phyloP scores from a whole-genome alignment of 2,888 invertebrate species.

The Eurytoma californica region DNA sequence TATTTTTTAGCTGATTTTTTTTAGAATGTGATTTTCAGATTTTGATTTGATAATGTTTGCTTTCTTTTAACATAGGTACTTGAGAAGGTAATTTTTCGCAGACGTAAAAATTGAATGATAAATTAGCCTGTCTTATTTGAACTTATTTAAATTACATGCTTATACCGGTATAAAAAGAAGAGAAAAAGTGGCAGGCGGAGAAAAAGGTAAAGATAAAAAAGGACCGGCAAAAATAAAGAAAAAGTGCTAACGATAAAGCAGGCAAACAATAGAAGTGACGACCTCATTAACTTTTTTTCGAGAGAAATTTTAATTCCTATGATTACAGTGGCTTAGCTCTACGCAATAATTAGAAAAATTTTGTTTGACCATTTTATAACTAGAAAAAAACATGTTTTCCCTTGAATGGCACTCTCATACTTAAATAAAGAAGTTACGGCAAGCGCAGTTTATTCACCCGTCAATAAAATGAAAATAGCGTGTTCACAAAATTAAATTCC shows the following conservation, averaged over 20 bases:
- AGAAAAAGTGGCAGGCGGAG: not conserved
- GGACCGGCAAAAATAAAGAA: not conserved
- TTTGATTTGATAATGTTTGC: too few relatives aligned
- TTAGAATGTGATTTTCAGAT: too few relatives aligned
- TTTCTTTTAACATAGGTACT: too few relatives aligned
- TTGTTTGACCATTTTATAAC: not conserved
- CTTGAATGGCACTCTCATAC: too few relatives aligned
- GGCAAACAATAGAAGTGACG: slow-evolving; percentile 28
- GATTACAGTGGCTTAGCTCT: slow-evolving; percentile 1
- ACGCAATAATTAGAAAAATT: slow-evolving; percentile 2
- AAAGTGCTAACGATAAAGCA: slow-evolving; percentile 10
- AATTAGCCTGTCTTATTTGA: not conserved
- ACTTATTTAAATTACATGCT: slow-evolving; percentile 9
- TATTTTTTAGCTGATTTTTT: too few relatives aligned
- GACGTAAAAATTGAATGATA: too few relatives aligned
- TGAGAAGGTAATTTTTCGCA: too few relatives aligned
- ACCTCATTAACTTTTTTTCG: slow-evolving; percentile 24
- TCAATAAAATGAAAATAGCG: too few relatives aligned
- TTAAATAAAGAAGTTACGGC: too few relatives aligned
- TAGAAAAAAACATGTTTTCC: too few relatives aligned
- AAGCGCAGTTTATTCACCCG: too few relatives aligned
- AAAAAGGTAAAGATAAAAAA: slow-evolving; percentile 5
- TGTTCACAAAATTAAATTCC: not conserved
- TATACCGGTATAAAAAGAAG: not conserved
- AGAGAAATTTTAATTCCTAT: slow-evolving; percentile 13